phyloP scores from a whole-genome alignment of 2,113 vertebrate species.

The Tautogolabrus adspersus region DNA sequence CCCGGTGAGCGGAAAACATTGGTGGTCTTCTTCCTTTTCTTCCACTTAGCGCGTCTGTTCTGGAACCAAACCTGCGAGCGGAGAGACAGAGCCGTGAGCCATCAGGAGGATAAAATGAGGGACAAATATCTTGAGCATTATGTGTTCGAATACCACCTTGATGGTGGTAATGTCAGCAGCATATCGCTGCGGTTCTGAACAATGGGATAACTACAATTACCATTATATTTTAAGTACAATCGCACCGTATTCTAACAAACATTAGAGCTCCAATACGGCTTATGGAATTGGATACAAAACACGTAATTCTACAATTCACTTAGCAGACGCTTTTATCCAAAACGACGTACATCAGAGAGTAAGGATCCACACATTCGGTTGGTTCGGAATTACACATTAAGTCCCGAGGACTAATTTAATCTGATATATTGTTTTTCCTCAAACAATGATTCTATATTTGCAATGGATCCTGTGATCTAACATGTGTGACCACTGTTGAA shows the following conservation, averaged over 20 bases:
- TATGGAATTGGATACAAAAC: background rate
- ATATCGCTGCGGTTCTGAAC: background rate
- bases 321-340: no score
- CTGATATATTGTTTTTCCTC: no score
- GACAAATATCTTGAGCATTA: background rate
- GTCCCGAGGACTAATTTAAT: no score
- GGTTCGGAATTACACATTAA: no score
- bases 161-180: background rate
- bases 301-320: no score
- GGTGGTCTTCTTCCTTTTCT: conserved; percentile 99
- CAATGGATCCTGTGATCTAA: background rate
- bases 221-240: background rate
- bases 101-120: background rate
- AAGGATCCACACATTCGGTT: background rate
- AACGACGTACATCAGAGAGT: no score
- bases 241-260: background rate
- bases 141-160: background rate
- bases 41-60: conserved; percentile 97
- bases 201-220: background rate
- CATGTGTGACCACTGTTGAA: background rate
- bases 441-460: no score
- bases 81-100: conserved; percentile 11
- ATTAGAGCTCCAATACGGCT: background rate
- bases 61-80: conserved; percentile 94
- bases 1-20: conserved; percentile 96